Percentiles rank a stretch among this genome's conserved stretches.
Evolutionary conservation across 2,797 vertebrate genomes (phyloP).

Genomic region (Lacerta agilis): DNA sequence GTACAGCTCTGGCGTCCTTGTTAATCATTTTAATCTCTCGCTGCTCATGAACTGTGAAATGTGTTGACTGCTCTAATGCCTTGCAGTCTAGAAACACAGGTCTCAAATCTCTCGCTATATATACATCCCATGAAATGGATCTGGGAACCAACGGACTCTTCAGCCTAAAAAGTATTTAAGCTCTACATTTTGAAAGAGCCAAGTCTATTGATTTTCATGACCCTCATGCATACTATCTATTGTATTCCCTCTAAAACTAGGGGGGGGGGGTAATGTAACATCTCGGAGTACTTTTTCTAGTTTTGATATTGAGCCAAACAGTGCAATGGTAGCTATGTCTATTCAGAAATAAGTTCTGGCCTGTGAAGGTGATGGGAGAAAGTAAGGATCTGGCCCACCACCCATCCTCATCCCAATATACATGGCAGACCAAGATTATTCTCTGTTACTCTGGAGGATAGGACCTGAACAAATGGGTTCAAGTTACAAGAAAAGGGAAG

Average conservation of each 20-base stretch:
- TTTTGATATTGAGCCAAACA: too few relatives aligned
- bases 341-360: too few relatives aligned
- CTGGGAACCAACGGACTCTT: background rate
- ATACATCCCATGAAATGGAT: background rate
- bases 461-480: too few relatives aligned
- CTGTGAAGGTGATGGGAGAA: too few relatives aligned
- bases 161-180: background rate
- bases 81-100: background rate
- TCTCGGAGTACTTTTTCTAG: too few relatives aligned
- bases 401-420: too few relatives aligned
- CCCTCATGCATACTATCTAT: background rate
- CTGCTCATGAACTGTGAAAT: slow-evolving; percentile 42
- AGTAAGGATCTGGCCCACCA: too few relatives aligned
- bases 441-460: too few relatives aligned
- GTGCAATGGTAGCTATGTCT: too few relatives aligned
- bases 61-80: background rate
- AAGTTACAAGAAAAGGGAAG: too few relatives aligned
- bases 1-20: slow-evolving; percentile 58
- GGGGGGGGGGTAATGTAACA: too few relatives aligned
- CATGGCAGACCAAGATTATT: too few relatives aligned
- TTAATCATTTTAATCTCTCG: slow-evolving; percentile 58
- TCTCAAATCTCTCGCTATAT: background rate
- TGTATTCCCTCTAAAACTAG: background rate
- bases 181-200: background rate
- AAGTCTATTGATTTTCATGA: background rate